Evolutionary conservation across 23 tunicate species (phyloP), one percentile per base, ranked within the genome.

Genomic region (Ciona savignyi): DNA sequence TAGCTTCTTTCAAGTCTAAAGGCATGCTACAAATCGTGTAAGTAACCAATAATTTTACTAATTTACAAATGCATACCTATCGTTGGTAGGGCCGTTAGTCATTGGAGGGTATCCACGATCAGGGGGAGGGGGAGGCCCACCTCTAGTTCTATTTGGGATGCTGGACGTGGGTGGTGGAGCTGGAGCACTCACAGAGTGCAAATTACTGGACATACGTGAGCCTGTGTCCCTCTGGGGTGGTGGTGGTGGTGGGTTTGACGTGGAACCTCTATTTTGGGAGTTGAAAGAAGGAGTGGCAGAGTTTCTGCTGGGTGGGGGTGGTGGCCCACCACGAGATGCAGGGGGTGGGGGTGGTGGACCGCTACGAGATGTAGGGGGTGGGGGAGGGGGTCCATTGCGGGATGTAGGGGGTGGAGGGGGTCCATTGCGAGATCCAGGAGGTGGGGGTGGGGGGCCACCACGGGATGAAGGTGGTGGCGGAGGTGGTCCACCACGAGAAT

Each of bases 61-160:
- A n/a, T n/a, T n/a, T n/a, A n/a, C n/a, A 34, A 29, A 19, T 22
- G 21, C 72, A 2, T 79, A 81, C 85, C 73, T 81, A 32, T 81
- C 85, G 56, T 42, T 42, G n/a, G 84, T 30, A 23, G 87, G 80
- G n/a, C 87, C 87, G 31, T 82, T 81, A 22, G 25, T 60, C 35
- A 68, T 35, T 2, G 80, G 87, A 9, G 80, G 87, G 3, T 28
- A 25, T 34, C 75, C 61, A 2, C 75, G 70, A 51, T 67, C 65
- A 6, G 87, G 74, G 1, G 83, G 83, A 23, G 83, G 83, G 1
- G 76, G 83, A 21, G 74, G 61, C 0, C 80, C 80, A 0, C 80
- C 35, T n/a, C 66, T 25, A 28, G 42, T 30, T 4, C 68, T 80
- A 2, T 56, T 70, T 2, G 62, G 70, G n/a, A 34, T 49, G 28